Conservation (phyloP, 2,888 invertebrate genomes). For the Chydorus sphaericus region DNA sequence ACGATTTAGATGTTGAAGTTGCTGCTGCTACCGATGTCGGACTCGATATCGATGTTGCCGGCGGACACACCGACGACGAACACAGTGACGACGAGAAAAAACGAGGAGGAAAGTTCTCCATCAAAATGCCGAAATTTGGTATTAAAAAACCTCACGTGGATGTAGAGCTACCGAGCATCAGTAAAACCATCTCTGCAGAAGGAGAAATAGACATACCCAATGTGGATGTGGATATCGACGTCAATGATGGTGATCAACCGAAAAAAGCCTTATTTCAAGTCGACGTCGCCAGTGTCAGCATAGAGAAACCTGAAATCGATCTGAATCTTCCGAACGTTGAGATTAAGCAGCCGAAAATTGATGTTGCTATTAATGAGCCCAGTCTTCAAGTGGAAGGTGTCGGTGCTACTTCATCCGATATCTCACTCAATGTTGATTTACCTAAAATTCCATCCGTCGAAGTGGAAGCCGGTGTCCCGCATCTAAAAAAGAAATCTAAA, state of each 20-base stretch:
- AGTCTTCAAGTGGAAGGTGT: neutral
- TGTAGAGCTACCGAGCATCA: neutral
- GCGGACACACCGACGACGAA: neutral
- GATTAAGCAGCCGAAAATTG: neutral
- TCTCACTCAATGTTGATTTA: neutral
- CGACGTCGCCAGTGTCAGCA: too few species aligned
- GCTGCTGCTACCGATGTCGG: neutral
- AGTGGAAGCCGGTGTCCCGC: neutral
- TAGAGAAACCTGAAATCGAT: conserved; percentile 8
- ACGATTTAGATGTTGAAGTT: neutral
- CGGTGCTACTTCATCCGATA: neutral
- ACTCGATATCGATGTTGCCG: neutral
- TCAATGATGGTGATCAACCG: neutral
- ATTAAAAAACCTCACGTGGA: conserved; percentile 8
- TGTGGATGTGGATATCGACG: neutral
- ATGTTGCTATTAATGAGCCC: neutral
- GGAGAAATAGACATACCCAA: neutral
- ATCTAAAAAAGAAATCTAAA: neutral
- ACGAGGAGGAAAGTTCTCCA: neutral
- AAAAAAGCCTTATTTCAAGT: too few species aligned
- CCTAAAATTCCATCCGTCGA: too few species aligned
- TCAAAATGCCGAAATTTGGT: conserved; percentile 8
- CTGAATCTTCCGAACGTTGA: neutral
- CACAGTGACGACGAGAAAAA: neutral
- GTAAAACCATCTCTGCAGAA: neutral